Conservation (phyloP, 1,140 invertebrate genomes). For the Drosophila kurseongensis region DNA sequence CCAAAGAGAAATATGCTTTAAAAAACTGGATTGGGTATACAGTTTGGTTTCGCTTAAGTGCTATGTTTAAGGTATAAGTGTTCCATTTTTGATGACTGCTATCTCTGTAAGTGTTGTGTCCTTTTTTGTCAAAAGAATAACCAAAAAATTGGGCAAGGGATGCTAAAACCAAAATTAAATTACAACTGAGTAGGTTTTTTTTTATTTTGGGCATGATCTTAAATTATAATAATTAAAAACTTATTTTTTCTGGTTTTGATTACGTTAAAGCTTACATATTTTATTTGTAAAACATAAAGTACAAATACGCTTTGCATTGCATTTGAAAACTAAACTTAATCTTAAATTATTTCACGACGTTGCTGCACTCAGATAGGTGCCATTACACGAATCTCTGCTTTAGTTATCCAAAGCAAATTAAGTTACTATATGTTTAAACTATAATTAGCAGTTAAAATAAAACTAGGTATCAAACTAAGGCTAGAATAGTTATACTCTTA, state of each 20-base stretch:
- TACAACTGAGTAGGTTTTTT: constrained; percentile 53
- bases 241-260: constrained; percentile 63
- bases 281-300: constrained; percentile 68
- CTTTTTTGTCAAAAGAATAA: constrained; percentile 1
- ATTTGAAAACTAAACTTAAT: constrained; percentile 61
- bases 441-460: constrained; percentile 45
- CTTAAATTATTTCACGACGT: constrained; percentile 54
- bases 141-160: constrained; percentile 9
- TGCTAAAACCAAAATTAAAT: constrained; percentile 34
- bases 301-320: constrained; percentile 59
- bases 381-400: constrained; percentile 49
- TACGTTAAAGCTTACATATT: constrained; percentile 76
- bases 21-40: constrained; percentile 18
- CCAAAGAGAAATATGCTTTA: constrained; percentile 36
- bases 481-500: constrained; percentile 57
- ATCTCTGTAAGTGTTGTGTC: constrained; percentile 3
- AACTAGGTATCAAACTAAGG: constrained; percentile 57
- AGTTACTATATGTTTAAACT: constrained; percentile 21
- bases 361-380: constrained; percentile 31
- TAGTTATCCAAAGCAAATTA: constrained; percentile 27
- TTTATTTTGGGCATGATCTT: constrained; percentile 43
- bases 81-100: constrained; percentile 19
- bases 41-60: constrained; percentile 26
- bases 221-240: constrained; percentile 53
- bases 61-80: constrained; percentile 20